Conservation (phyloP, 1,140 invertebrate species). For the Ridgeia piscesae region DNA sequence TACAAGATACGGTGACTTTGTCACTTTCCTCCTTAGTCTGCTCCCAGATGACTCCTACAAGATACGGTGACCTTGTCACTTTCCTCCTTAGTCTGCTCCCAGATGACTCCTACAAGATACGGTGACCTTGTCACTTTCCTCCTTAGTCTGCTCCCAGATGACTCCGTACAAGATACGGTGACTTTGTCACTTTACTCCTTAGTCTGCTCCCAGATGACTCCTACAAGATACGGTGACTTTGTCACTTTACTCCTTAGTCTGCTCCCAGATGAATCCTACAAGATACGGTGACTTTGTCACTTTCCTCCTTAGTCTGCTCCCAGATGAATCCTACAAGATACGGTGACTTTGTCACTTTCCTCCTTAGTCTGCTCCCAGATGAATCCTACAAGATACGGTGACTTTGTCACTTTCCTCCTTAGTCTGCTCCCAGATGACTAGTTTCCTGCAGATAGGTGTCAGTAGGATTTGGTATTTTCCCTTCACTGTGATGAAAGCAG, state of each 20-base stretch:
- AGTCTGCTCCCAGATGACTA: constrained; percentile 90
- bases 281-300: constrained; percentile 79
- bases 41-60: constrained; percentile 94
- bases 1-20: constrained; percentile 80
- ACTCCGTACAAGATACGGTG: constrained; percentile 82
- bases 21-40: constrained; percentile 94
- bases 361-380: constrained; percentile 95
- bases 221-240: constrained; percentile 78
- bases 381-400: constrained; percentile 82
- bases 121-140: constrained; percentile 79
- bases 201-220: constrained; percentile 93
- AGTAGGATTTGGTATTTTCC: not conserved
- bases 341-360: constrained; percentile 75
- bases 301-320: constrained; percentile 91
- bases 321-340: constrained; percentile 92
- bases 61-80: constrained; percentile 75
- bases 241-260: constrained; percentile 95
- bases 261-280: constrained; percentile 92
- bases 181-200: constrained; percentile 85
- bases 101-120: constrained; percentile 90
- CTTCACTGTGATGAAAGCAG: not conserved
- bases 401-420: constrained; percentile 85
- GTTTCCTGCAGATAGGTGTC: not conserved
- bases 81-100: constrained; percentile 94
- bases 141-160: constrained; percentile 93